Evolutionary conservation across 1,140 invertebrate genomes (phyloP).

Genomic region (Araneus ventricosus): DNA sequence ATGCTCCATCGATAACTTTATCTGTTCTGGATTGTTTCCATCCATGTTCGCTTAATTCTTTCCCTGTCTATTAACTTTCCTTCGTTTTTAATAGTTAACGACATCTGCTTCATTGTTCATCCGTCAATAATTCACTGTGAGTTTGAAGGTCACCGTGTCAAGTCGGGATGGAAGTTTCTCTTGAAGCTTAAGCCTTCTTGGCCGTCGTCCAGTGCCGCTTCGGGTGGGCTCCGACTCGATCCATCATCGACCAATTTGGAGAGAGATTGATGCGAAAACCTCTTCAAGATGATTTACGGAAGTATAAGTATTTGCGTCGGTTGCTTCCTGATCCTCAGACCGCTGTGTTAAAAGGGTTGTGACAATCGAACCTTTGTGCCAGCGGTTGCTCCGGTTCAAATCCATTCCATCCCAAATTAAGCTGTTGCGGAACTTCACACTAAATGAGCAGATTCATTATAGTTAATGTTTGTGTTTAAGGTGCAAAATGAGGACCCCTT

Average conservation of each 20-base stretch:
- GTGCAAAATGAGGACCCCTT: too few relatives aligned
- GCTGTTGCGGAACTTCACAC: too few relatives aligned
- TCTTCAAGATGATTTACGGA: slow-evolving; percentile 29
- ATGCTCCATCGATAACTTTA: background rate
- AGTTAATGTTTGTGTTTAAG: too few relatives aligned
- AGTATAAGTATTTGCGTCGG: background rate
- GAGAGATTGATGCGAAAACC: slow-evolving; percentile 12
- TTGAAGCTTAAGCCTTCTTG: background rate
- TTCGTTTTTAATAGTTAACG: slow-evolving; percentile 21
- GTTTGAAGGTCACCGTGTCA: slow-evolving; percentile 54
- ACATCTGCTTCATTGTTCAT: background rate
- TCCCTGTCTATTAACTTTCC: background rate
- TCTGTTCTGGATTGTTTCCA: slow-evolving; percentile 3
- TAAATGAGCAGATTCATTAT: too few relatives aligned
- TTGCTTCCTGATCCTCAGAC: background rate
- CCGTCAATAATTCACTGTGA: background rate
- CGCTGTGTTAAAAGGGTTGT: background rate
- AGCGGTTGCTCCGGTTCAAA: too few relatives aligned
- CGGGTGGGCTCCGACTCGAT: slow-evolving; percentile 12
- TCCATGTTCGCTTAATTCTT: slow-evolving; percentile 29
- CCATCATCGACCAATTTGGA: slow-evolving; percentile 49
- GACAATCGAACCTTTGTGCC: background rate
- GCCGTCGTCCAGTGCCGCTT: slow-evolving; percentile 3
- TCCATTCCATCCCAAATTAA: too few relatives aligned
- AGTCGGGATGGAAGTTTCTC: background rate